Evolutionary conservation across 1,140 invertebrate species (phyloP), one percentile per base, ranked within the genome.

Genomic region (Drusus annulatus): DNA sequence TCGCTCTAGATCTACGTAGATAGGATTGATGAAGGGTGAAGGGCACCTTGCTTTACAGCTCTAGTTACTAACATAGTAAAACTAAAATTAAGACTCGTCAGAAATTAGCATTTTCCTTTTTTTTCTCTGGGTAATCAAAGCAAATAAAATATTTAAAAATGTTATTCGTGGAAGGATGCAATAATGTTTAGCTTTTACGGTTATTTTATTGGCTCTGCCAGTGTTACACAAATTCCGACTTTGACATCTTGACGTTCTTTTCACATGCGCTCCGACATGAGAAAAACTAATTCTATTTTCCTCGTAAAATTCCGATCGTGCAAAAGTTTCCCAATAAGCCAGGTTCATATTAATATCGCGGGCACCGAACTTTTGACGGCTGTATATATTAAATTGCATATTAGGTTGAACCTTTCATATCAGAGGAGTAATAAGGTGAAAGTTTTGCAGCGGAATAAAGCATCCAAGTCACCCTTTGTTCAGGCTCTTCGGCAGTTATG

Each of bases 311-410:
- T 50, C 16, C n/a, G 75, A 45, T 76, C 25, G 25, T 25, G 16
- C 36, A 50, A 62, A 74, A 76, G 75, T 63, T 76, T 36, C 31
- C 31, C 31, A 74, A 54, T 54, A 74, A 74, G 3, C 31, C 71
- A n/a, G 50, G n/a, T 51, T 56, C 45, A 74, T 74, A 74, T 71
- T 71, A 71, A 71, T 71, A 71, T 71, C 17, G 51, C 23, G 71
- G 21, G 25, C 19, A 25, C 56, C 10, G 56, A 76, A 76, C 56
- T 63, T 76, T 63, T 25, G 71, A 76, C 54, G 74, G 23, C 56
- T 63, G 75, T 62, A 76, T 62, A 76, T 62, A 62, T 76, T 76
- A 76, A 60, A 73, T 17, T 73, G 69, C 69, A 73, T 73, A 28
- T 73, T 54, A 28, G 21, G 45, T 73, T 13, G n/a, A 76, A 76